Evolutionary conservation across 2,888 invertebrate genomes (phyloP).

Genomic region (Athetis lepigone): DNA sequence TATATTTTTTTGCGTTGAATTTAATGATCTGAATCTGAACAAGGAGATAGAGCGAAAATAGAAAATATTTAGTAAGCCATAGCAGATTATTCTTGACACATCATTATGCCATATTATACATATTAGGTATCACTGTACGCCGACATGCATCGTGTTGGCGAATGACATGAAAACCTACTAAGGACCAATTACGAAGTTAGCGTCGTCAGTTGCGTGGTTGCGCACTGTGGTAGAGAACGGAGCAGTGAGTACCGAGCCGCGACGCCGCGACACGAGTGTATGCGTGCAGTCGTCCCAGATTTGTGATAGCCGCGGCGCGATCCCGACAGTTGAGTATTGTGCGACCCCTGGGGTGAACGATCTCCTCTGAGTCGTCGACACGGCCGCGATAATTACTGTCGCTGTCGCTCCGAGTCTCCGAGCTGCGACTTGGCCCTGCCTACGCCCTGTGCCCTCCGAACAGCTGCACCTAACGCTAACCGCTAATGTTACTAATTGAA

Average conservation of each 20-base stretch:
- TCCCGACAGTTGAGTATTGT: constrained; percentile 85
- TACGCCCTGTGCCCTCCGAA: constrained; percentile 69
- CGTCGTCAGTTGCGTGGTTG: constrained; percentile 62
- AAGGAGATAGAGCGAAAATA: constrained; percentile 7
- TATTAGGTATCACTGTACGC: constrained; percentile 20
- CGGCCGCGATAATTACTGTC: constrained; percentile 88
- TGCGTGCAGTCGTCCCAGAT: constrained; percentile 75
- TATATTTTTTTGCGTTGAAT: constrained; percentile 3
- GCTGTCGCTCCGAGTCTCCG: constrained; percentile 78
- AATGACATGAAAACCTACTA: constrained; percentile 70
- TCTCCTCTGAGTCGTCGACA: constrained; percentile 88
- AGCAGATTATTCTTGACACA: constrained; percentile 35
- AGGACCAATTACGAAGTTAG: constrained; percentile 68
- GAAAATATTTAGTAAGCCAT: constrained; percentile 32
- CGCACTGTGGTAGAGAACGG: constrained; percentile 48
- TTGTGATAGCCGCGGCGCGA: constrained; percentile 79
- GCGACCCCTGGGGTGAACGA: constrained; percentile 89
- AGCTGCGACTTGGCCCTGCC: constrained; percentile 73
- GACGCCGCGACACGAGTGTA: constrained; percentile 55
- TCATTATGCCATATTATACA: constrained; percentile 12
- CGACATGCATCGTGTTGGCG: constrained; percentile 33
- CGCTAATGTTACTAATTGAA: constrained; percentile 73
- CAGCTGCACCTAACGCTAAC: constrained; percentile 65
- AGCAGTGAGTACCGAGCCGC: constrained; percentile 12
- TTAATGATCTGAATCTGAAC: neutral